Percentiles rank a stretch among this genome's conserved stretches.
These are phyloP conservation scores for Andrena fulva DNA, from an alignment of 2,888 invertebrate genomes.

Conservation along the genomic window DNA sequence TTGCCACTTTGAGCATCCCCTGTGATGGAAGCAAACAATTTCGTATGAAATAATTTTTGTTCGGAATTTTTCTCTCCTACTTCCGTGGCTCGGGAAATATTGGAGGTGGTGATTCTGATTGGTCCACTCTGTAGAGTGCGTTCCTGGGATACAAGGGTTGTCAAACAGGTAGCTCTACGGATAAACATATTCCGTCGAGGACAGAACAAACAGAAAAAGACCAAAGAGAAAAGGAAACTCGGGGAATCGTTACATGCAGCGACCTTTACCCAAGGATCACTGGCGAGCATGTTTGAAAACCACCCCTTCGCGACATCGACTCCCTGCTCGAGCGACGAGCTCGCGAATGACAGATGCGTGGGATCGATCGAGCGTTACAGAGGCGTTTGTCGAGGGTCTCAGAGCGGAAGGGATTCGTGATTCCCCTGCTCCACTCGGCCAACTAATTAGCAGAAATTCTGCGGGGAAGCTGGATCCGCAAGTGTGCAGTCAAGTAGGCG, in stretches of 20 bases:
- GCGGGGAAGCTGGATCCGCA: background rate
- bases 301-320: background rate
- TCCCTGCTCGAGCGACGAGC: background rate
- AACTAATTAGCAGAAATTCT: constrained; percentile 52
- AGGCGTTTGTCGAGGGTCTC: constrained; percentile 24
- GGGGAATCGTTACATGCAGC: background rate
- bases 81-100: no score
- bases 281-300: background rate
- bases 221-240: background rate
- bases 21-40: no score
- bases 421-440: constrained; percentile 16
- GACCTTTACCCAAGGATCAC: background rate
- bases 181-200: background rate
- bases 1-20: no score
- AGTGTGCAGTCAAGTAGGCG: no score
- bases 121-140: background rate
- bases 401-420: background rate
- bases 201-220: background rate
- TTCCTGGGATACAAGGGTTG: background rate
- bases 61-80: no score
- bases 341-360: constrained; percentile 12
- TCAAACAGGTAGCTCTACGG: background rate
- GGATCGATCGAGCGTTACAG: constrained; percentile 6
- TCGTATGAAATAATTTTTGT: no score
- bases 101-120: no score